A percentile compares a stretch with the other conserved stretches of the same genome.
Conservation (phyloP, 2,888 invertebrate species). For the Lissocephala sabroskyi region DNA sequence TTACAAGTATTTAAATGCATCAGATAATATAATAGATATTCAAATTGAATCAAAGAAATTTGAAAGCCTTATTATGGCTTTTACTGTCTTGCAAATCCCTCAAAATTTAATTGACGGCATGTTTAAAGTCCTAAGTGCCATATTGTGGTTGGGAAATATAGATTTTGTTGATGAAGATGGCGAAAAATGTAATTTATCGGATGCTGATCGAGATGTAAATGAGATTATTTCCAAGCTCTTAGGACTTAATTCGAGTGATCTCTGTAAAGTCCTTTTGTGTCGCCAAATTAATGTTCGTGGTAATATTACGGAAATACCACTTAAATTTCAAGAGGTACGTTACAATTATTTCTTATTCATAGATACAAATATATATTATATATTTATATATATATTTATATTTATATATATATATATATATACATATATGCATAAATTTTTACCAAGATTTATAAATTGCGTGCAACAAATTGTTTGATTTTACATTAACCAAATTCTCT, state of each 20-base stretch:
- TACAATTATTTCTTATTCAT: too few species aligned
- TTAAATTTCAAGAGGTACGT: slow-evolving; percentile 86
- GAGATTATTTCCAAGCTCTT: slow-evolving; percentile 82
- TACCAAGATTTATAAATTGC: too few species aligned
- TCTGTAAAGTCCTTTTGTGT: slow-evolving; percentile 82
- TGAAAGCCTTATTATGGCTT: slow-evolving; percentile 88
- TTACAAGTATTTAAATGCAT: slow-evolving; percentile 88
- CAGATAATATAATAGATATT: slow-evolving; percentile 82
- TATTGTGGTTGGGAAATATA: slow-evolving; percentile 92
- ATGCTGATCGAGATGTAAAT: slow-evolving; percentile 81
- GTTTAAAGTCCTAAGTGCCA: slow-evolving; percentile 89
- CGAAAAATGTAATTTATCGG: slow-evolving; percentile 84
- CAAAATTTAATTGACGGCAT: slow-evolving; percentile 90
- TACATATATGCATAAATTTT: too few species aligned
- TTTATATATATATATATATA: too few species aligned
- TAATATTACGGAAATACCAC: slow-evolving; percentile 92
- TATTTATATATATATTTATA: too few species aligned
- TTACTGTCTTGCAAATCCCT: slow-evolving; percentile 90
- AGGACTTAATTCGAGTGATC: slow-evolving; percentile 82
- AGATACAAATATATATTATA: too few species aligned
- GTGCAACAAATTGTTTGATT: too few species aligned
- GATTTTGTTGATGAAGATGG: slow-evolving; percentile 90
- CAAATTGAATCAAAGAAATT: slow-evolving; percentile 80
- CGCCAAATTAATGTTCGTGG: slow-evolving; percentile 93
- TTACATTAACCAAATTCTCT: too few species aligned